phyloP scores from a whole-genome alignment of 2,888 invertebrate genomes.

The Metalampra italica region DNA sequence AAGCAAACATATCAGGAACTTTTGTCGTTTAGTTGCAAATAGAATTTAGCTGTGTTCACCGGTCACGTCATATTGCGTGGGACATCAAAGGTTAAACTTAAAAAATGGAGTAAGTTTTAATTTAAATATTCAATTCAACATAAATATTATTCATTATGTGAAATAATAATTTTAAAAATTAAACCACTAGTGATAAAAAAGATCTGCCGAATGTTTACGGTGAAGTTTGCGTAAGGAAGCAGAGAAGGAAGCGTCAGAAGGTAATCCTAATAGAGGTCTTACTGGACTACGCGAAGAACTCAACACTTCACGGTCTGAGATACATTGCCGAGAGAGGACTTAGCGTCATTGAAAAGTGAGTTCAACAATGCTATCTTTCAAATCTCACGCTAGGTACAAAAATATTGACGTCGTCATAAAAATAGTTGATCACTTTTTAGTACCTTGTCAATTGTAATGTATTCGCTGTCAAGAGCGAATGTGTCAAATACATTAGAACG shows the following conservation, averaged over 20 bases:
- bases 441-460: too few relatives aligned
- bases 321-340: constrained; percentile 33
- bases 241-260: constrained; percentile 33
- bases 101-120: not conserved
- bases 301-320: constrained; percentile 39
- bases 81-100: not conserved
- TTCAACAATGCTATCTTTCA: not conserved
- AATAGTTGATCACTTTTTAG: too few relatives aligned
- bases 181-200: not conserved
- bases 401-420: too few relatives aligned
- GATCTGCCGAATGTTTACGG: constrained; percentile 17
- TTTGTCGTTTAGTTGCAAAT: not conserved
- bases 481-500: too few relatives aligned
- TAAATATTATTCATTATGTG: not conserved
- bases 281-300: constrained; percentile 36
- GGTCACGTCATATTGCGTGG: not conserved
- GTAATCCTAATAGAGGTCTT: constrained; percentile 26
- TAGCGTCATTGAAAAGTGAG: constrained; percentile 34
- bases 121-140: too few relatives aligned
- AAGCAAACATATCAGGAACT: not conserved
- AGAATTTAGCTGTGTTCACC: not conserved
- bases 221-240: constrained; percentile 28
- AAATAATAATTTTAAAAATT: not conserved
- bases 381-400: too few relatives aligned
- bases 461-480: too few relatives aligned